Evolutionary conservation across 2,113 vertebrate genomes (phyloP), one percentile per base, ranked within the genome.

Genomic region (Pleuronectes platessa): DNA sequence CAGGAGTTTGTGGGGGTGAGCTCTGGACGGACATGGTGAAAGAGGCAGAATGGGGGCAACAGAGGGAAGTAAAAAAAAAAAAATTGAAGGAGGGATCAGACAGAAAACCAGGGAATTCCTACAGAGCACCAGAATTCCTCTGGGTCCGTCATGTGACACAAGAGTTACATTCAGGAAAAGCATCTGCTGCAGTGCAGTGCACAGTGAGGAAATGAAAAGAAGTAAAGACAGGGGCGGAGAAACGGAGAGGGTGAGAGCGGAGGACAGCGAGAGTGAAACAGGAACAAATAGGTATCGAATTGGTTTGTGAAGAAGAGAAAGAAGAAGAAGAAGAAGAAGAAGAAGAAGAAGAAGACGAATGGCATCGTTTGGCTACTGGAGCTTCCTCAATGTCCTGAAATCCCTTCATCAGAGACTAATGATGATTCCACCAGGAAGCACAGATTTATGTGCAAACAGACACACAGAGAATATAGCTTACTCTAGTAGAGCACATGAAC

Each of bases 171-270:
- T 81, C 78, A 73, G 79, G 71, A 87, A 86, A 81, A 87, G 75
- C 86, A 86, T 89, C 82, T 87, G 82, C 20, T 59, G 21, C 17
- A 56, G 26, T 61, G 65, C 31, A 35, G 26, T 61, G 65, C 31
- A 35, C 59, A n/a, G 45, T 2, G 58, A 76, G 80, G 86, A 87
- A 90, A 84, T 87, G 66, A 86, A 82, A 87, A 56, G 49, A 78
- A 68, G 71, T 53, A 23, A 55, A 80, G 56, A 53, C 35, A 42
- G 20, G 21, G 21, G 21, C 17, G 42, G 26, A 17, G 20, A 40
- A 23, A 35, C 15, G 12, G 40, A 42, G 40, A 3, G 26, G 47
- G 66, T 15, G 61, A 65, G 45, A 37, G 13, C 61, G 73, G 14
- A 68, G 62, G 64, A 64, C 51, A n/a, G 24, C 54, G 62, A 62